These are phyloP conservation scores for Acleris laterana DNA, from an alignment of 2,888 invertebrate genomes.

Conservation along the genomic window DNA sequence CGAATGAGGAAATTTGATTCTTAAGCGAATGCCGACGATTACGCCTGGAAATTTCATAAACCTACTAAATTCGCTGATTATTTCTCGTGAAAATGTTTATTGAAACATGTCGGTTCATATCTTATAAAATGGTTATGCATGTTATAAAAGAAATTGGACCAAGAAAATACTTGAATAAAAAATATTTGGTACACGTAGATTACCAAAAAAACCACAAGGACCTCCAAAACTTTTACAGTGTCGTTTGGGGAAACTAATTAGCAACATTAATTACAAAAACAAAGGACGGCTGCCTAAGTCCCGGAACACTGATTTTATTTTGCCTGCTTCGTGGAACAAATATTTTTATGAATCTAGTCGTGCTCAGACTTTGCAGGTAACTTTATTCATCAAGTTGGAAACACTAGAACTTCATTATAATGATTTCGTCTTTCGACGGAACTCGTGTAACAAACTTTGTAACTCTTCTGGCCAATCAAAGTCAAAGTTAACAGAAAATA, in stretches of 20 bases:
- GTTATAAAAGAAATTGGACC: no score
- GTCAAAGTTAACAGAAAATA: slow-evolving; percentile 70
- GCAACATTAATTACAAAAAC: slow-evolving; percentile 31
- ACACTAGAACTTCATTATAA: slow-evolving; percentile 32
- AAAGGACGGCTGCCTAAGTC: slow-evolving; percentile 1
- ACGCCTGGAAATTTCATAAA: slow-evolving; percentile 7
- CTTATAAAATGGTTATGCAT: no score
- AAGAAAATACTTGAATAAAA: no score
- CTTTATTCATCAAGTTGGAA: slow-evolving; percentile 9
- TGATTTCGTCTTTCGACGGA: slow-evolving; percentile 35
- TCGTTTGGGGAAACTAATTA: slow-evolving; percentile 37
- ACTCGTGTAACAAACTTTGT: slow-evolving; percentile 44
- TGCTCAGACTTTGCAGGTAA: slow-evolving; percentile 14
- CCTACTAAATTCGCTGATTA: slow-evolving; percentile 5
- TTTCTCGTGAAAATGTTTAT: slow-evolving; percentile 1
- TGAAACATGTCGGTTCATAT: no score
- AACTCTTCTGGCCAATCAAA: slow-evolving; percentile 72
- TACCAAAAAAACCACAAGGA: slow-evolving; percentile 7
- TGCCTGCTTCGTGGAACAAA: background rate
- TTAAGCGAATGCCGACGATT: slow-evolving; percentile 2
- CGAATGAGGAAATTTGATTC: slow-evolving; percentile 21
- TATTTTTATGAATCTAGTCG: slow-evolving; percentile 11
- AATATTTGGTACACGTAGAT: no score
- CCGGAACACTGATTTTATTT: background rate
- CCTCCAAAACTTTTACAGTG: slow-evolving; percentile 16